Evolutionary conservation across 1,140 invertebrate genomes (phyloP), one percentile per base, ranked within the genome.

Genomic region (Bombyx mandarina): DNA sequence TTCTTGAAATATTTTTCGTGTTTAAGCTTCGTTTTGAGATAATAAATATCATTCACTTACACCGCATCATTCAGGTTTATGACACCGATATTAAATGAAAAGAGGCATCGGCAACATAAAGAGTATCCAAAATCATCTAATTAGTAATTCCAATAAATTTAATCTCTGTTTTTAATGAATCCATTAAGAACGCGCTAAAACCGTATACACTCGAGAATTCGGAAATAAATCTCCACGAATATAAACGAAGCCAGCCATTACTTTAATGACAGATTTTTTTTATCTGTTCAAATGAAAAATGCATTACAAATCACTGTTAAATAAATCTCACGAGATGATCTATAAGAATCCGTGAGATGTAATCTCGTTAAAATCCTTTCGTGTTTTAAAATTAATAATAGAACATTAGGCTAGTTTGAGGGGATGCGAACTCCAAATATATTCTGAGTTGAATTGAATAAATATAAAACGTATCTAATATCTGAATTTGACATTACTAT

Each of bases 301-400:
- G 67, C 65, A 72, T 72, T 76, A 73, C 68, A 79, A 78, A 83
- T 73, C 73, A 76, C 69, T 63, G 69, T 63, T 69, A 74, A 80
- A 78, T 79, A 80, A 80, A 82, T 82, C 75, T 79, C 62, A 59
- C 57, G 72, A 75, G 73, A 83, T 81, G 73, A 77, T 76, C 79
- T 82, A 82, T 82, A 82, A 83, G 81, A 75, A 63, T 66, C 70
- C 64, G 61, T 67, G 67, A 63, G 22, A 63, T 67, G 68, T 79
- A 77, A 81, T 82, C 73, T 78, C 73, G 73, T 82, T 82, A 79
- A 83, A 82, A 75, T 74, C 75, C 73, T 77, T 73, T 74, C 77
- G 73, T 82, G 82, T 79, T 82, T 82, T 79, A 67, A 69, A 81
- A 80, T 74, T 67, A 73, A 75, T 67, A 73, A 75, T 66, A 68